These are phyloP conservation scores for Philonicus albiceps DNA, from an alignment of 2,888 invertebrate species.

Conservation along the genomic window DNA sequence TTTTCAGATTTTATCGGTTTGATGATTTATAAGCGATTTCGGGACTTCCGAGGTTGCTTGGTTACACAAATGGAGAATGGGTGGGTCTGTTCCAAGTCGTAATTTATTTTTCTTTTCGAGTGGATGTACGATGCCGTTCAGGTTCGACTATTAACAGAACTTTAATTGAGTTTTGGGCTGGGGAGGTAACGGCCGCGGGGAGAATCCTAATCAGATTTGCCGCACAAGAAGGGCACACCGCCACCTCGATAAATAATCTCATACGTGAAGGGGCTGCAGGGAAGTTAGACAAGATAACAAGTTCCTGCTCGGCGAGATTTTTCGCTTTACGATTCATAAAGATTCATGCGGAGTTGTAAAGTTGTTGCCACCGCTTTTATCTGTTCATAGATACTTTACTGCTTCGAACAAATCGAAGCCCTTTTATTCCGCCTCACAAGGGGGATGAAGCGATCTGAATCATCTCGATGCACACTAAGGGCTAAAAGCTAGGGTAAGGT, in stretches of 20 bases:
- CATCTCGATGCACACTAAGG: not conserved
- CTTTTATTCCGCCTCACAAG: not conserved
- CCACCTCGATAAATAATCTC: not conserved
- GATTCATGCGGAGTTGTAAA: not conserved
- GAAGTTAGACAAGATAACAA: constrained; percentile 4
- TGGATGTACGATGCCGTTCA: not conserved
- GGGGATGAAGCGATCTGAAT: not conserved
- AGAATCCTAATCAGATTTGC: not conserved
- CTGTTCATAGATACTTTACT: not conserved
- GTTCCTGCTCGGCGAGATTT: not conserved
- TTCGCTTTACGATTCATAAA: constrained; percentile 23
- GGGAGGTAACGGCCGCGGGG: not conserved
- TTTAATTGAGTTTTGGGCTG: constrained; percentile 32
- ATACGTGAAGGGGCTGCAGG: not conserved
- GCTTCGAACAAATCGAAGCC: not conserved
- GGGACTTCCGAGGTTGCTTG: constrained; percentile 20
- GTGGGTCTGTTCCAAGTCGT: not conserved
- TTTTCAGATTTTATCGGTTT: constrained; percentile 48
- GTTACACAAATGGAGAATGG: not conserved
- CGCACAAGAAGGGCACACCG: not conserved
- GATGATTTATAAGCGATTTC: constrained; percentile 48
- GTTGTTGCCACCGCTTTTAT: not conserved
- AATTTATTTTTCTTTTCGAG: constrained; percentile 8
- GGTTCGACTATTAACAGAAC: constrained; percentile 17
- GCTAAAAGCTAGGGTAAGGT: not conserved